Percentiles rank a stretch among this genome's conserved stretches.
Conservation (phyloP, 2,113 vertebrate species). For the Erythrolamprus reginae region DNA sequence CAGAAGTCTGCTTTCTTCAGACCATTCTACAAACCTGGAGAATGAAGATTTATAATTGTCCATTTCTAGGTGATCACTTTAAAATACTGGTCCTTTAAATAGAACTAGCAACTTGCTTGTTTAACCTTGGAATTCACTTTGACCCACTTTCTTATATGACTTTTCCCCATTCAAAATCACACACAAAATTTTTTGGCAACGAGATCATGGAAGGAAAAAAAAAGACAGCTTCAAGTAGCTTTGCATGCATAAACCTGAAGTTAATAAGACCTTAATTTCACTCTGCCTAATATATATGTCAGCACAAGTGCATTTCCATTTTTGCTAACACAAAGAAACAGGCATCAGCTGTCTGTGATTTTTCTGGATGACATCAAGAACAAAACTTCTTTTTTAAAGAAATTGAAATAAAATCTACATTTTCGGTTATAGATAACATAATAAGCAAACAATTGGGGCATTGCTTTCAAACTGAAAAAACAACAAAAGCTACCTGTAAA, state of each 20-base stretch:
- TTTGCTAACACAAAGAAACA: slow-evolving; percentile 32
- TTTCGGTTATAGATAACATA: background rate
- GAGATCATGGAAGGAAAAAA: slow-evolving; percentile 32
- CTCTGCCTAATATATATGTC: slow-evolving; percentile 50
- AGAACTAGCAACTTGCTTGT: rapidly evolving
- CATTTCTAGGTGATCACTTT: background rate
- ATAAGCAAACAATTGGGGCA: background rate
- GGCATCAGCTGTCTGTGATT: slow-evolving; percentile 35
- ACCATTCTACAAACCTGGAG: background rate
- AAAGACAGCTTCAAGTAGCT: slow-evolving; percentile 43
- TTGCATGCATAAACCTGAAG: slow-evolving; percentile 40
- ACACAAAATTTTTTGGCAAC: slow-evolving; percentile 34
- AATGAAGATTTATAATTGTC: background rate
- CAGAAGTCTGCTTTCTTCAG: background rate
- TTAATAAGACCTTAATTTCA: slow-evolving; percentile 52
- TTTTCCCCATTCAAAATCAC: background rate
- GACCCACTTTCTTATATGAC: slow-evolving; percentile 19
- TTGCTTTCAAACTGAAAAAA: slow-evolving; percentile 47
- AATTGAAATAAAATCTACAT: slow-evolving; percentile 37
- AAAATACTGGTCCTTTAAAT: background rate
- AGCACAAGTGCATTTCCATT: slow-evolving; percentile 47
- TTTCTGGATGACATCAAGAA: slow-evolving; percentile 28
- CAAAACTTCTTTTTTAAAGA: slow-evolving; percentile 31
- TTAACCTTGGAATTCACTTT: background rate
- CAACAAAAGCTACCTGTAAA: slow-evolving; percentile 41